Evolutionary conservation across 92 coral and sea anemone species (phyloP).

Genomic region (Zoanthus gigantus): DNA sequence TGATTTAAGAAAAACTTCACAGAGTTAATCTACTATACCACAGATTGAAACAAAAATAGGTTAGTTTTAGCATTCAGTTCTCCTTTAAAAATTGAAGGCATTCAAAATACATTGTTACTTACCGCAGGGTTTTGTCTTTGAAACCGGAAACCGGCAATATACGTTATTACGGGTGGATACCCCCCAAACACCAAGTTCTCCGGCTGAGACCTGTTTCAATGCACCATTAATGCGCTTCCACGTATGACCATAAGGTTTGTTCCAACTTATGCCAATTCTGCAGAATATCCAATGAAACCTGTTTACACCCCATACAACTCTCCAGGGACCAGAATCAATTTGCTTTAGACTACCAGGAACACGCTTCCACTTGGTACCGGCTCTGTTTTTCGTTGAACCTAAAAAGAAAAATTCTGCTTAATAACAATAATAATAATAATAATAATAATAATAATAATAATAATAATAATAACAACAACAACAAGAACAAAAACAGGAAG

Average conservation of each 20-base stretch:
- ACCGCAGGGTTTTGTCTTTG: conserved; percentile 19
- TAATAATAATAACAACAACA: too few species aligned
- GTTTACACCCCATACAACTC: conserved; percentile 59
- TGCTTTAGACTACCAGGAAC: conserved; percentile 48
- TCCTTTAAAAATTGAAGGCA: too few species aligned
- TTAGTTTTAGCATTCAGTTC: too few species aligned
- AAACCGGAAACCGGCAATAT: conserved; percentile 34
- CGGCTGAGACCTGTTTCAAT: conserved; percentile 35
- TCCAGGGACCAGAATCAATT: conserved; percentile 64
- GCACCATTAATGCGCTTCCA: conserved; percentile 44
- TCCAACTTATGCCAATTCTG: conserved; percentile 51
- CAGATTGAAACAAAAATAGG: too few species aligned
- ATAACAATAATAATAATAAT: background rate
- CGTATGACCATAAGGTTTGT: conserved; percentile 24
- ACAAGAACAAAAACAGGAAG: too few species aligned
- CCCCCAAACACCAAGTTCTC: conserved; percentile 37
- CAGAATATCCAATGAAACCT: conserved; percentile 38
- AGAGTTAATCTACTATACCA: too few species aligned
- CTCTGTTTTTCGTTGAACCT: conserved; percentile 40
- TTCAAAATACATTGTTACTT: background rate
- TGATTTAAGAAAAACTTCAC: too few species aligned
- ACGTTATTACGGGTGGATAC: background rate
- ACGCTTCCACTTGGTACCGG: conserved; percentile 25
- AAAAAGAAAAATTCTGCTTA: background rate
- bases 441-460: background rate